Percentiles rank a stretch among this genome's conserved stretches.
These are phyloP conservation scores for Neoscelio sp. DNA, from an alignment of 2,888 invertebrate species.

Conservation along the genomic window DNA sequence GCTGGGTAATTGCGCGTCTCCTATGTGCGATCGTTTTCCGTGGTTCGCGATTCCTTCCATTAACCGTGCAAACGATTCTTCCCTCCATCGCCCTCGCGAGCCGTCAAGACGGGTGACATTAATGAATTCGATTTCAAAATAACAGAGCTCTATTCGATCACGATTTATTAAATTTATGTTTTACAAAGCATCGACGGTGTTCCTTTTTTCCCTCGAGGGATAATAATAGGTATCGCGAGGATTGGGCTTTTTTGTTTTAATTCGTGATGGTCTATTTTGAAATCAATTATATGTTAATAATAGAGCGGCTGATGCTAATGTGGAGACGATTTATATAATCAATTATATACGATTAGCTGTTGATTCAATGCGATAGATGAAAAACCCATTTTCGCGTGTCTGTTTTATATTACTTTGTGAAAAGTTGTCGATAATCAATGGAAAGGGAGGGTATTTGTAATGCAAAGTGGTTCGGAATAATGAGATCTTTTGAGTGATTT, in stretches of 20 bases:
- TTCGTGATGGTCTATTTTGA: slow-evolving; percentile 18
- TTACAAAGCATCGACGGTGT: slow-evolving; percentile 37
- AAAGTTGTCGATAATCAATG: background rate
- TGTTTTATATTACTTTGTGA: slow-evolving; percentile 2
- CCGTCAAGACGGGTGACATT: slow-evolving; percentile 64
- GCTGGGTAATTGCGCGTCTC: slow-evolving; percentile 69
- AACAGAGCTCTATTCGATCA: slow-evolving; percentile 57
- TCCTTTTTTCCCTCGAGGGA: slow-evolving; percentile 19
- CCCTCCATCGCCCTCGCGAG: slow-evolving; percentile 53
- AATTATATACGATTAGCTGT: slow-evolving; percentile 17
- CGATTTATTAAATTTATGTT: slow-evolving; percentile 55
- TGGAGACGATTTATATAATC: slow-evolving; percentile 15
- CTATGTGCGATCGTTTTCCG: slow-evolving; percentile 68
- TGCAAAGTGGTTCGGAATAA: no score
- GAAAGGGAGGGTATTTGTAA: no score
- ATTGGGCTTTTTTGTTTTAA: slow-evolving; percentile 17
- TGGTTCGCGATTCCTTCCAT: slow-evolving; percentile 66
- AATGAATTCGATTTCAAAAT: slow-evolving; percentile 62
- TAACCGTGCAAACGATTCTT: slow-evolving; percentile 67
- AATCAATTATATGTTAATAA: slow-evolving; percentile 35
- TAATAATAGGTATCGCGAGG: slow-evolving; percentile 43
- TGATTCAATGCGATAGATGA: slow-evolving; percentile 3
- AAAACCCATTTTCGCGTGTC: slow-evolving; percentile 23
- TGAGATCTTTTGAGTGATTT: no score
- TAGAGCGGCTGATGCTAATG: slow-evolving; percentile 23